phyloP scores from a whole-genome alignment of 2,797 vertebrate species.

The Takifugu ocellatus region DNA sequence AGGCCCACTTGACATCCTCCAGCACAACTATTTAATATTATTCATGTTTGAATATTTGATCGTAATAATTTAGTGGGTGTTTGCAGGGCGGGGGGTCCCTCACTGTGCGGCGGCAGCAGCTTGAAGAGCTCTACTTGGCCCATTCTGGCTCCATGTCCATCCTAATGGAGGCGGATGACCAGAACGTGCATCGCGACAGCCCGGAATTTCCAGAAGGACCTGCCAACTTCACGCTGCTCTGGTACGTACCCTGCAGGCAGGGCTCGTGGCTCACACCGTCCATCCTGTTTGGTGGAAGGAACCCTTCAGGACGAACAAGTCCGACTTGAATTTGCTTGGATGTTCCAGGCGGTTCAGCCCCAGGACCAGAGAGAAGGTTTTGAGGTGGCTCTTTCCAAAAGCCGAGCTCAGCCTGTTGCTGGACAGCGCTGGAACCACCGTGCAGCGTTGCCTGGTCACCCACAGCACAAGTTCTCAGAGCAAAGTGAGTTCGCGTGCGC shows the following conservation, averaged over 20 bases:
- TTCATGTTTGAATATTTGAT: too few species aligned
- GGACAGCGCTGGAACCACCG: constrained; percentile 71
- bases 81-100: constrained; percentile 71
- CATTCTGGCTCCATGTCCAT: constrained; percentile 71
- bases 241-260: constrained; percentile 42
- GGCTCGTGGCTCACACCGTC: background rate
- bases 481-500: constrained; percentile 48
- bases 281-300: background rate
- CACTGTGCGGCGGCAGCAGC: constrained; percentile 69
- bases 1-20: too few species aligned
- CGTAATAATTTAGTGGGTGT: background rate
- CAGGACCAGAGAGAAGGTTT: constrained; percentile 69
- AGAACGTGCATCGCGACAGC: constrained; percentile 39
- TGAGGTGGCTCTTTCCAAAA: constrained; percentile 76
- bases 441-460: constrained; percentile 74
- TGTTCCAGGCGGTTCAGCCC: constrained; percentile 69
- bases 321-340: background rate
- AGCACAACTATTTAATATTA: too few species aligned
- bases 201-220: constrained; percentile 65
- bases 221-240: constrained; percentile 78
- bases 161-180: constrained; percentile 61
- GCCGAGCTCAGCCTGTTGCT: constrained; percentile 73
- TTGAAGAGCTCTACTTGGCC: constrained; percentile 73
- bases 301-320: background rate
- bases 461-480: constrained; percentile 71